Conservation (phyloP, 2,113 vertebrate species). For the Tyrannus savana region DNA sequence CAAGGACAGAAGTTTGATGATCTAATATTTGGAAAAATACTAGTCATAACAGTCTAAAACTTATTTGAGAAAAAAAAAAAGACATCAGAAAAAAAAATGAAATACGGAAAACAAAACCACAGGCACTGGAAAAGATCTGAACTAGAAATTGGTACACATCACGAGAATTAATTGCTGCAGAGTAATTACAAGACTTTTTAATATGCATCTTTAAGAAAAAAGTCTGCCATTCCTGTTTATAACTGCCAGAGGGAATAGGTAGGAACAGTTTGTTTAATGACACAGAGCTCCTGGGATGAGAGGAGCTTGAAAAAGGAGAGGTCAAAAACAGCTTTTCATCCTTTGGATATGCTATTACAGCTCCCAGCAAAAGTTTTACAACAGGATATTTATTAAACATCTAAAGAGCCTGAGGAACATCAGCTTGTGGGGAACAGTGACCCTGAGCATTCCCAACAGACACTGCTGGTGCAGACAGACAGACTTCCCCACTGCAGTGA, state of each 20-base stretch:
- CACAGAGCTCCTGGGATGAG: conserved; percentile 19
- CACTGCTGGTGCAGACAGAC: neutral
- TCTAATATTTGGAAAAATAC: neutral
- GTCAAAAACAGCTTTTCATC: conserved; percentile 40
- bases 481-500: neutral
- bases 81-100: neutral
- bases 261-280: conserved; percentile 16
- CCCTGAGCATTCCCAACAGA: neutral
- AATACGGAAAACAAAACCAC: neutral
- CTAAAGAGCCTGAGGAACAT: neutral
- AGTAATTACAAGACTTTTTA: neutral
- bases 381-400: neutral
- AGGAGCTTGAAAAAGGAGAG: neutral
- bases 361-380: neutral
- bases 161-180: neutral
- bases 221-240: neutral
- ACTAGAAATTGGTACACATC: neutral
- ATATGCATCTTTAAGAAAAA: neutral
- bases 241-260: conserved; percentile 14
- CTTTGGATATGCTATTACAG: neutral
- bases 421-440: neutral
- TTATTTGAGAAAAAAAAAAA: neutral
- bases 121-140: neutral
- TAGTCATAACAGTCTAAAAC: neutral
- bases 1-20: neutral